A percentile compares a stretch with the other conserved stretches of the same genome.
phyloP scores from a whole-genome alignment of 2,888 invertebrate genomes.

The Mythimna albipuncta region DNA sequence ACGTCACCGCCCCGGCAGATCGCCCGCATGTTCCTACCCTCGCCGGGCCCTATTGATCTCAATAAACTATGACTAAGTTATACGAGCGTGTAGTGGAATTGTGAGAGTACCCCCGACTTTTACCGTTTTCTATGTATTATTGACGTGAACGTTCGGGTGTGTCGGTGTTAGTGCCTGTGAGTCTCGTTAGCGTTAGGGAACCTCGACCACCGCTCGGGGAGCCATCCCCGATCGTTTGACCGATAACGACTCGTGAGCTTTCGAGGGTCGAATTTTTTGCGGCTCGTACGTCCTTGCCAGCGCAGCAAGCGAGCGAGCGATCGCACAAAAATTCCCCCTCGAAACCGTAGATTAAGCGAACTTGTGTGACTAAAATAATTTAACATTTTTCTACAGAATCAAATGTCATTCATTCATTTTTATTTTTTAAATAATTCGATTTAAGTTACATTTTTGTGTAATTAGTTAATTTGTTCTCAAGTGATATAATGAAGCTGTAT shows the following conservation, averaged over 20 bases:
- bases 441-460: conserved; percentile 79
- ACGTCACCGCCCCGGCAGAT: conserved; percentile 2
- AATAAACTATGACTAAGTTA: conserved; percentile 84
- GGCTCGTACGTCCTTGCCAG: conserved; percentile 24
- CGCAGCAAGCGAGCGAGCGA: conserved; percentile 51
- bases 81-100: conserved; percentile 89
- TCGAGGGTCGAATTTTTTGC: conserved; percentile 78
- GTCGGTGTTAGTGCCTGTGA: conserved; percentile 88
- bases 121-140: conserved; percentile 88
- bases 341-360: conserved; percentile 84
- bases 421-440: conserved; percentile 73
- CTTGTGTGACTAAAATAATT: conserved; percentile 85
- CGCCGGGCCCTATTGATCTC: conserved; percentile 82
- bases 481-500: conserved; percentile 88
- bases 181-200: conserved; percentile 86
- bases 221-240: conserved; percentile 81
- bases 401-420: conserved; percentile 75
- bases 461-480: conserved; percentile 86
- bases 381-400: conserved; percentile 87
- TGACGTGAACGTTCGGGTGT: conserved; percentile 80
- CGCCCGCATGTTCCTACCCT: conserved; percentile 18
- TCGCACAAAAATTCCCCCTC: conserved; percentile 79
- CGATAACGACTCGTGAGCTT: conserved; percentile 81
- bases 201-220: conserved; percentile 71
- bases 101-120: conserved; percentile 85